Base-by-base conservation (phyloP, 2,888 invertebrate genomes). In the Lampropteryx suffumata region DNA sequence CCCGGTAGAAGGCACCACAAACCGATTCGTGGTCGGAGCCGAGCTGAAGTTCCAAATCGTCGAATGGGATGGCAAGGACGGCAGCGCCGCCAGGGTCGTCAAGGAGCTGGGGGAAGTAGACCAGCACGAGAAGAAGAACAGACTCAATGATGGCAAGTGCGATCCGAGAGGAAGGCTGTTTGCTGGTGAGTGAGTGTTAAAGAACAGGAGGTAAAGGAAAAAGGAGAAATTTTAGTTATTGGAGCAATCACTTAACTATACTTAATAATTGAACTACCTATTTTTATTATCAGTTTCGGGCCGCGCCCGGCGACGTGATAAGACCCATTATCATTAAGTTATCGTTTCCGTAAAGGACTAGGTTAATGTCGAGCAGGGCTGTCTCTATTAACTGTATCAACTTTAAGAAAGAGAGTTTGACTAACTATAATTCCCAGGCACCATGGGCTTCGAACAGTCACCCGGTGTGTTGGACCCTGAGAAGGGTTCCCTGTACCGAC, bases 111-210 rank as follows among this genome's bases (percentile, higher is more conserved):
- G 89, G 1, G 92, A 92, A 62, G 92, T 94, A 1, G 93, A 93
- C 66, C 73, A 79, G 8, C 91, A 92, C 41, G 82, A 86, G 6
- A 92, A 84, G 0, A 81, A 67, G 6, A 94, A 93, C 68, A 89
- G 95, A 58, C 90, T 95, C 61, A 96, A 96, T 66, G 96, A 96
- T 70, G 96, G 93, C 28, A 96, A 96, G 82, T 94, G 94, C 39
- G 96, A 96, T 79, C 92, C 93, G 2, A 80, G 79, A n/a, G 96
- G 96, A 14, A 89, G 95, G 39, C 79, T 96, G 17, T 95, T 93
- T 90, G 94, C 93, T 61, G 95, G 95, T 89, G 12, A 57, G 65
- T 41, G n/a, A n/a, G n/a, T n/a, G n/a, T n/a, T n/a, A n/a, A n/a
- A n/a, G n/a, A 21, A 21, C 21, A 5, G 5, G 3, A 21, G 21